These are phyloP conservation scores for Nycticryphes semicollaris DNA, from an alignment of 2,113 vertebrate species.

Conservation along the genomic window DNA sequence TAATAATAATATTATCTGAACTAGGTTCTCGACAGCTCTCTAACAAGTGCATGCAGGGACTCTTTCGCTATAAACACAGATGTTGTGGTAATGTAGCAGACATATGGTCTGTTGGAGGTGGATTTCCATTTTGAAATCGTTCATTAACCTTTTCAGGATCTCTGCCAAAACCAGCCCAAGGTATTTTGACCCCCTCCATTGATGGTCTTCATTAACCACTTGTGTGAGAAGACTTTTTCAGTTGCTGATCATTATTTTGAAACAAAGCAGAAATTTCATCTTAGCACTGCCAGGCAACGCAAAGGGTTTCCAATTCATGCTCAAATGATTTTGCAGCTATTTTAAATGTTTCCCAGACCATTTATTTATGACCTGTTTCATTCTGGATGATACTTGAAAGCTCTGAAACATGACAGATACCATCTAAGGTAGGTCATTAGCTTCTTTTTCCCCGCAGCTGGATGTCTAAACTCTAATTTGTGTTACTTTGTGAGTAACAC, in stretches of 20 bases:
- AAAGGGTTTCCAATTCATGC: neutral
- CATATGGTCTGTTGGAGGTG: neutral
- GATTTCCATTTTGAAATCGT: neutral
- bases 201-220: neutral
- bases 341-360: neutral
- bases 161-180: neutral
- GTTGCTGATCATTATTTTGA: neutral
- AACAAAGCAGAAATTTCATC: neutral
- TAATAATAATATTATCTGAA: neutral
- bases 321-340: neutral
- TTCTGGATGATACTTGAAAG: neutral
- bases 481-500: neutral
- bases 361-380: neutral
- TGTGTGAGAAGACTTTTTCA: neutral
- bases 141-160: neutral
- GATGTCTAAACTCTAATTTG: neutral
- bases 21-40: neutral
- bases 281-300: neutral
- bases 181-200: neutral
- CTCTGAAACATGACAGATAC: neutral
- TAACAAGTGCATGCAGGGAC: neutral
- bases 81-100: neutral
- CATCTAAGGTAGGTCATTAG: neutral
- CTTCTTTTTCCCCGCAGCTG: neutral
- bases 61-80: neutral